A percentile compares a stretch with the other conserved stretches of the same genome.
These are phyloP conservation scores for Alosa alosa DNA, from an alignment of 2,113 vertebrate species.

Conservation along the genomic window DNA sequence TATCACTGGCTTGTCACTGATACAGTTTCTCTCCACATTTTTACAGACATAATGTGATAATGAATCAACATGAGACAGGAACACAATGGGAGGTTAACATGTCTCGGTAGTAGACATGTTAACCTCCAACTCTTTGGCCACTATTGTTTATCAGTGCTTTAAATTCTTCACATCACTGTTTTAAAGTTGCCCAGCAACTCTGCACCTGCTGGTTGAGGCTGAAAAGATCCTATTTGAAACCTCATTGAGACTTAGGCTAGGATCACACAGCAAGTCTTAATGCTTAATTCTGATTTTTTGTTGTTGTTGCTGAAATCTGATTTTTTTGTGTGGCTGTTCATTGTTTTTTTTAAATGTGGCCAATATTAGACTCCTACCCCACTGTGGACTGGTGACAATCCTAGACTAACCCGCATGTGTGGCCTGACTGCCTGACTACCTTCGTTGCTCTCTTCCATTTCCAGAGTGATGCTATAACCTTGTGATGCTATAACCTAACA, in stretches of 20 bases:
- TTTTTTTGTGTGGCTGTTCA: no score
- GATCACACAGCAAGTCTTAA: no score
- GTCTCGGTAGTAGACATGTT: background rate
- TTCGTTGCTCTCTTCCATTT: no score
- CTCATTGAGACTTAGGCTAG: background rate
- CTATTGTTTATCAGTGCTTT: background rate
- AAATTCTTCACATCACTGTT: background rate
- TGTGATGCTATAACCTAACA: no score
- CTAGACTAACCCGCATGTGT: no score
- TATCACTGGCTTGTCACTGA: background rate
- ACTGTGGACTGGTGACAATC: no score
- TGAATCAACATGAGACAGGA: background rate
- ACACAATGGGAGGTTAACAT: background rate
- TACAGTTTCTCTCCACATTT: background rate
- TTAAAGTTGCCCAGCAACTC: background rate
- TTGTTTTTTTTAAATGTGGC: no score
- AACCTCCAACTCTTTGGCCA: background rate
- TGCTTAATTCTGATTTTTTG: no score
- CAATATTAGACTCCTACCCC: no score
- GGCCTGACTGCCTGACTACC: no score
- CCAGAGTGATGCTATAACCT: no score
- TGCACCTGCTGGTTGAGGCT: background rate
- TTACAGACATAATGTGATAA: background rate
- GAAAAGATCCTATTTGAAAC: background rate
- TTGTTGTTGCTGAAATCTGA: no score